Evolutionary conservation across 1,140 invertebrate species (phyloP).

Genomic region (Apis florea): DNA sequence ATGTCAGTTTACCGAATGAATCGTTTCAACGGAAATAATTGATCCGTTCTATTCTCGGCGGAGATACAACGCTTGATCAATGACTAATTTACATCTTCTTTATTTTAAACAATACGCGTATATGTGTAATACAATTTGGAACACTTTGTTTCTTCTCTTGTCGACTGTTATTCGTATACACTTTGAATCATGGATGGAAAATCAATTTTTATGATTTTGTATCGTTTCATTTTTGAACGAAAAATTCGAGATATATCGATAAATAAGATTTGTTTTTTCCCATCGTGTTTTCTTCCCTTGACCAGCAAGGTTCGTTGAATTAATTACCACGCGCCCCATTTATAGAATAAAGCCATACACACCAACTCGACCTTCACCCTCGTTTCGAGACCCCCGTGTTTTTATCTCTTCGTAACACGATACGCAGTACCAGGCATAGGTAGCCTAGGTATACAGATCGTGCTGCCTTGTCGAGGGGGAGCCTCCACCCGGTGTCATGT

Average conservation of each 20-base stretch:
- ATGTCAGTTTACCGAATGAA: conserved; percentile 36
- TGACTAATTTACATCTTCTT: too few species aligned
- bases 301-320: background rate
- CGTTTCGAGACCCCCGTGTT: conserved; percentile 48
- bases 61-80: background rate
- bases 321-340: conserved; percentile 32
- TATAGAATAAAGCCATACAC: conserved; percentile 26
- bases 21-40: conserved; percentile 27
- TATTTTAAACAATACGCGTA: too few species aligned
- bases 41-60: conserved; percentile 2
- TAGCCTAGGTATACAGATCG: conserved; percentile 52
- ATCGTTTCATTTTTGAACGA: background rate
- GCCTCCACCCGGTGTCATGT: conserved; percentile 75
- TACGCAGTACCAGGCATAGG: conserved; percentile 41
- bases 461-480: conserved; percentile 70
- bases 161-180: too few species aligned
- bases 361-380: conserved; percentile 49
- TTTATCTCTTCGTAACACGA: conserved; percentile 61
- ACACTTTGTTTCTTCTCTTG: too few species aligned
- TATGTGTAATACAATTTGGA: background rate
- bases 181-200: too few species aligned
- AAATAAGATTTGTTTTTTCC: background rate
- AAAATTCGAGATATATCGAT: too few species aligned
- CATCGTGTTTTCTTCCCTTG: background rate
- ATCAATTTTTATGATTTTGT: too few species aligned